These are phyloP conservation scores for Drosophila cognata DNA, from an alignment of 2,888 invertebrate genomes.

Conservation along the genomic window DNA sequence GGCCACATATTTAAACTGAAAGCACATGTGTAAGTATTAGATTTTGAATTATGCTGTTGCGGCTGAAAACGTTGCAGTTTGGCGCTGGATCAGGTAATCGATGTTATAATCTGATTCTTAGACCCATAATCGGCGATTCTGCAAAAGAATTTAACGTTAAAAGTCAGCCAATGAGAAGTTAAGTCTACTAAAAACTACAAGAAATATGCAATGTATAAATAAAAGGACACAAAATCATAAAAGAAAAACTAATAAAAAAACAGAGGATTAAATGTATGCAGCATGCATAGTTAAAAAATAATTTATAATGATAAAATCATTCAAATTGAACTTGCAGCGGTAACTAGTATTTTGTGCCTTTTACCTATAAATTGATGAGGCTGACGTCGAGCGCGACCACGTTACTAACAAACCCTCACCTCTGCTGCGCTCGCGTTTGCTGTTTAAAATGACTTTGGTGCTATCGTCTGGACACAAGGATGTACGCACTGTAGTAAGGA, in stretches of 20 bases:
- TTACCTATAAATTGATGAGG: slow-evolving; percentile 88
- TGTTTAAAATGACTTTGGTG: slow-evolving; percentile 88
- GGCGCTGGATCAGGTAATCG: slow-evolving; percentile 84
- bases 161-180: neutral
- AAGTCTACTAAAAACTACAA: neutral
- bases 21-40: slow-evolving; percentile 54
- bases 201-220: slow-evolving; percentile 51
- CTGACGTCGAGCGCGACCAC: slow-evolving; percentile 88
- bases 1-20: slow-evolving; percentile 70
- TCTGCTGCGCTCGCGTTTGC: slow-evolving; percentile 86
- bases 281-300: slow-evolving; percentile 42
- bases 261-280: slow-evolving; percentile 8
- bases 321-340: slow-evolving; percentile 29
- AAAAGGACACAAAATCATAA: slow-evolving; percentile 73
- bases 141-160: slow-evolving; percentile 26
- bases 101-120: slow-evolving; percentile 87
- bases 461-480: slow-evolving; percentile 91
- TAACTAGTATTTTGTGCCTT: slow-evolving; percentile 80
- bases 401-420: slow-evolving; percentile 88
- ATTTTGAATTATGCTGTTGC: slow-evolving; percentile 27
- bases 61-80: slow-evolving; percentile 35
- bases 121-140: slow-evolving; percentile 87
- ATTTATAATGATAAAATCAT: slow-evolving; percentile 20
- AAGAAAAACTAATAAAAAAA: slow-evolving; percentile 39
- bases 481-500: slow-evolving; percentile 89